Evolutionary conservation across 2,113 vertebrate species (phyloP), one percentile per base, ranked within the genome.

Genomic region (Sapajus apella): DNA sequence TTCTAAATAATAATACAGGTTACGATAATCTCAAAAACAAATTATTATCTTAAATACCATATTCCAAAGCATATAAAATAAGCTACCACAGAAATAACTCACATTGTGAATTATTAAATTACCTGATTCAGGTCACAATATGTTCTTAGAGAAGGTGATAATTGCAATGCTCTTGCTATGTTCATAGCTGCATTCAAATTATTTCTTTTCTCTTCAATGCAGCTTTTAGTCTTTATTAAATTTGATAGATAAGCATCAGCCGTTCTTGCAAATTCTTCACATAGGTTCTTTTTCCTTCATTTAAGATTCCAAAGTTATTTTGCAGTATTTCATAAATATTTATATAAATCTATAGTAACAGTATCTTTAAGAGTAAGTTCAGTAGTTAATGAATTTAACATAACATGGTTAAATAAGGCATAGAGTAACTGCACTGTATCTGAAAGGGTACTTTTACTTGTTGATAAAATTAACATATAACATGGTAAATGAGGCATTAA

Each of bases 161-260:
- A 93, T 58, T 98, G 98, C 47, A 99, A 96, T 88, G 99, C 98
- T 94, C 90, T 98, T 97, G 99, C 99, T 90, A 98, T 99, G 94
- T 99, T 99, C 97, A 99, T 98, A 66, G 98, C 98, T 80, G 87
- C 97, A 90, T 96, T 94, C 96, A 99, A 98, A 40, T 94, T 90
- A 80, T 97, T 98, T 45, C 96, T 98, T 94, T 98, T 99, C 84
- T 98, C 97, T 96, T 99, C 98, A 20, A 99, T 97, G 27, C 66
- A 73, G 14, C 95, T 91, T 96, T 99, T 98, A 58, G 98, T 94
- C 30, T 96, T 94, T 84, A 94, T 94, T 86, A 98, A 98, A 80
- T 70, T 84, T 47, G 98, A 95, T 89, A 98, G 98, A 56, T 97
- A 98, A 64, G 23, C 94, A 58, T 98, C 97, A 80, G 98, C 97